These are phyloP conservation scores for Sesamia inferens DNA, from an alignment of 2,888 invertebrate genomes.

Conservation along the genomic window DNA sequence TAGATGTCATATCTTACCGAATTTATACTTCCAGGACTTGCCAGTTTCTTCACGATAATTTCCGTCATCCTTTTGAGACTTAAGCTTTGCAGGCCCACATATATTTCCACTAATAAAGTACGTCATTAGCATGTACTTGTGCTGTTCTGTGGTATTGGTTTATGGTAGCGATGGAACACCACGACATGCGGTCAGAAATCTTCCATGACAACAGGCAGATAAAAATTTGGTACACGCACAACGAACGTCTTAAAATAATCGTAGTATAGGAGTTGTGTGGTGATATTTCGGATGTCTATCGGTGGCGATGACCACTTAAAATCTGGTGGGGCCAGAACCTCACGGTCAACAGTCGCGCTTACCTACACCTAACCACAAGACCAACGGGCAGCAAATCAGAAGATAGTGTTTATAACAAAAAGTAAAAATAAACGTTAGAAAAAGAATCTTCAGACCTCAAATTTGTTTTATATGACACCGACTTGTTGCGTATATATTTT, in stretches of 20 bases:
- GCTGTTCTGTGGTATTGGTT: too few relatives aligned
- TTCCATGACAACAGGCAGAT: too few relatives aligned
- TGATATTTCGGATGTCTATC: not conserved
- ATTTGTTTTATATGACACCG: conserved; percentile 24
- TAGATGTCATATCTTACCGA: not conserved
- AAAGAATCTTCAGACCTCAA: conserved; percentile 20
- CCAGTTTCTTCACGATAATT: too few relatives aligned
- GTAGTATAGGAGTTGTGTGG: not conserved
- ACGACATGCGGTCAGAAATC: too few relatives aligned
- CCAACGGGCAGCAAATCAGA: not conserved
- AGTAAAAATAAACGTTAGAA: conserved; percentile 9
- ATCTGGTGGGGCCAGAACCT: not conserved
- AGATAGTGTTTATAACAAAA: not conserved
- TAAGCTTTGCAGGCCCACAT: not conserved
- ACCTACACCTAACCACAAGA: too few relatives aligned
- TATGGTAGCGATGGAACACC: too few relatives aligned
- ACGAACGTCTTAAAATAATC: too few relatives aligned
- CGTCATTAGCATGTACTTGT: too few relatives aligned
- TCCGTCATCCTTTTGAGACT: not conserved
- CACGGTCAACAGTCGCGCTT: too few relatives aligned
- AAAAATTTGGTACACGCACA: too few relatives aligned
- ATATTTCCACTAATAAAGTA: too few relatives aligned
- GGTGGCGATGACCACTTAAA: not conserved
- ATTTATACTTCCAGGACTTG: not conserved
- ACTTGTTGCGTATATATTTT: conserved; percentile 31